phyloP scores from a whole-genome alignment of 2,888 invertebrate species.

The Papilio elwesi region DNA sequence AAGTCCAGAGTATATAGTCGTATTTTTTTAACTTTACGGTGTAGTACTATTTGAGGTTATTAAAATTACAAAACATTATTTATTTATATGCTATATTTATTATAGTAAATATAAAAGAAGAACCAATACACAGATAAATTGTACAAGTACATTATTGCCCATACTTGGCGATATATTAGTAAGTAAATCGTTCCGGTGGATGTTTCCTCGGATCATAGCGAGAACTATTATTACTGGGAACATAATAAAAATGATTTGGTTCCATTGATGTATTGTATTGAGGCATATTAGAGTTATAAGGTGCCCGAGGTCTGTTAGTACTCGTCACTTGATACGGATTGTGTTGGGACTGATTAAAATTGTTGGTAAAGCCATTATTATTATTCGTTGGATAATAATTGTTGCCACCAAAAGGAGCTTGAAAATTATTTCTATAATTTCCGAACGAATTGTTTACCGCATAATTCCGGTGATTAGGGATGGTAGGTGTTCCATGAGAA shows the following conservation, averaged over 20 bases:
- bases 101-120: not conserved
- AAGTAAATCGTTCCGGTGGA: constrained; percentile 52
- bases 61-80: not conserved
- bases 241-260: constrained; percentile 43
- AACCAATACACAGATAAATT: not conserved
- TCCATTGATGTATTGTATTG: constrained; percentile 41
- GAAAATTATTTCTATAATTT: constrained; percentile 6
- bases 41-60: not conserved
- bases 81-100: not conserved
- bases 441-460: not conserved
- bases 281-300: constrained; percentile 15
- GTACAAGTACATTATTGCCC: too few relatives aligned
- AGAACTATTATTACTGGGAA: constrained; percentile 45
- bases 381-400: constrained; percentile 11
- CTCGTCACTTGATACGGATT: constrained; percentile 9
- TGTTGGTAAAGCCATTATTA: not conserved
- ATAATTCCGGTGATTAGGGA: not conserved
- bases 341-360: not conserved
- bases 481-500: not conserved
- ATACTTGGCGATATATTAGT: constrained; percentile 41
- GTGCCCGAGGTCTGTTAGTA: not conserved
- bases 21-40: not conserved
- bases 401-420: not conserved
- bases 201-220: constrained; percentile 53
- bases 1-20: too few relatives aligned